These are phyloP conservation scores for Parasteatoda tepidariorum DNA, from an alignment of 1,140 invertebrate species.

Conservation along the genomic window DNA sequence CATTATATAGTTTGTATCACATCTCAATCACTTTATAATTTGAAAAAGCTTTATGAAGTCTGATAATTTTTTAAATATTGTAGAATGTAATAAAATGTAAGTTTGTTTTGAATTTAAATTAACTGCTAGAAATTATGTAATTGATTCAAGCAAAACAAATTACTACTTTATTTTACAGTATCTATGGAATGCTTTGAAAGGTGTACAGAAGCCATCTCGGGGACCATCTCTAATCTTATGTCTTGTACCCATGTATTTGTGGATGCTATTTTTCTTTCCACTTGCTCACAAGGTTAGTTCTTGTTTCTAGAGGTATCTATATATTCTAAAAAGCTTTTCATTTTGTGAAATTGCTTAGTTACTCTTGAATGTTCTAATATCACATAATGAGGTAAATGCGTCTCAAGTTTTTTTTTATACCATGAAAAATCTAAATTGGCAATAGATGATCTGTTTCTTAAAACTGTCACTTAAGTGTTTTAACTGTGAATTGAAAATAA, in stretches of 20 bases:
- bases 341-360: background rate
- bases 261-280: constrained; percentile 89
- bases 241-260: constrained; percentile 80
- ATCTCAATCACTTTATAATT: too few species aligned
- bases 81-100: too few species aligned
- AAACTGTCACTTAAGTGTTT: too few species aligned
- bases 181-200: background rate
- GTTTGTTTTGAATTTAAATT: constrained; percentile 2
- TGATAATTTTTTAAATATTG: too few species aligned
- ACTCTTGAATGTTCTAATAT: background rate
- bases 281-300: constrained; percentile 88
- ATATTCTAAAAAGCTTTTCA: background rate
- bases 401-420: too few species aligned
- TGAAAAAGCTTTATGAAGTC: too few species aligned
- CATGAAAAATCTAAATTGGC: too few species aligned
- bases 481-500: too few species aligned
- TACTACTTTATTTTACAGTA: background rate
- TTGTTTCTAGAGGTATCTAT: background rate
- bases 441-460: too few species aligned
- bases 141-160: background rate
- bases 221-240: constrained; percentile 63
- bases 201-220: background rate
- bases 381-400: too few species aligned
- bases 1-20: too few species aligned
- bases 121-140: background rate